Base-by-base conservation (phyloP, 2,113 vertebrate species). In the Forbesichthys agassizii region DNA sequence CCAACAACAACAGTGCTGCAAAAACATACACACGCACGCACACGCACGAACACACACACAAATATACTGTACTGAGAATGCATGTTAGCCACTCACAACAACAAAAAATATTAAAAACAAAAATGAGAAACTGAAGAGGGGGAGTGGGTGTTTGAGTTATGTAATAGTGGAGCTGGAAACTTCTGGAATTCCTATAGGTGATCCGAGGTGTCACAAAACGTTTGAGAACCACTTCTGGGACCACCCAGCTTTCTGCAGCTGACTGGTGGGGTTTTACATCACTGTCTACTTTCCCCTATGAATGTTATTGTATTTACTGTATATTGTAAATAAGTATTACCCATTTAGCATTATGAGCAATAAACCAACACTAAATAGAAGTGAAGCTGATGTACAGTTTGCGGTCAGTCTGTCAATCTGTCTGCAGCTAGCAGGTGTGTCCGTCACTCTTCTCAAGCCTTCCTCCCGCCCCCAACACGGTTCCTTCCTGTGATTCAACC, bases 1-100 rank as follows among this genome's bases (percentile, higher is more conserved):
- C 86, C 86, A 88, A 86, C 69, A 71, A 80, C 73, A 88, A 90
- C 78, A 81, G 53, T 11, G 59, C 16, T 42, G 66, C 33, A 20
- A n/a, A 56, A 27, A 42, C 51, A 10, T 33, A 36, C 27, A 7
- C 27, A 14, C 27, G 14, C 10, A 7, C 42, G 18, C 56, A 36
- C 53, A 27, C 20, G 14, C 46, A 55, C 47, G 57, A 47, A 55
- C 60, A 55, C 53, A 20, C 74, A 73, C 53, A 64, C 9, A 79
- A 53, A 33, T 48, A 11, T 36, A 27, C 27, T 27, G 27, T 27
- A 74, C 57, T 67, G 52, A 75, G 80, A 83, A 81, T 74, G 61
- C 68, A 79, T 62, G 48, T 5, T 60, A 79, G 20, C 7, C 27
- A 69, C 47, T 51, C 49, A 71, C 27, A 27, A 27, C 27, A 64